These are phyloP conservation scores for Argyresthia goedartella DNA, from an alignment of 2,888 invertebrate species.

Conservation along the genomic window DNA sequence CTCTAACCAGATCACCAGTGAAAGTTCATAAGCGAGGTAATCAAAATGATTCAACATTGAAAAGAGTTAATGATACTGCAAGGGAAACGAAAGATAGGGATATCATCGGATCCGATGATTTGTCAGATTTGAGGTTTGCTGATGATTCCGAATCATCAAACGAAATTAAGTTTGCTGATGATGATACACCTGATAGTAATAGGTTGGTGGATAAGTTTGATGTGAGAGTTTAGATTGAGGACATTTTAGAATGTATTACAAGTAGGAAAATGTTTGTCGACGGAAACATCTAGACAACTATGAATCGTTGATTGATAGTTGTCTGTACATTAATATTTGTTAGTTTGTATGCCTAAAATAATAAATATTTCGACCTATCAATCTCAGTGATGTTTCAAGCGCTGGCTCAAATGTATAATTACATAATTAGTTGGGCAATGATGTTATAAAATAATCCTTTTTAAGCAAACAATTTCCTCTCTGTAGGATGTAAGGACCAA, in stretches of 20 bases:
- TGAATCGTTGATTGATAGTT: too few species aligned
- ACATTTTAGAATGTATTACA: not conserved
- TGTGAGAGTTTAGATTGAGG: constrained; percentile 33
- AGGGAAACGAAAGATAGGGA: constrained; percentile 75
- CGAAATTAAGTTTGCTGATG: constrained; percentile 53
- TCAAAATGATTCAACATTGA: constrained; percentile 51
- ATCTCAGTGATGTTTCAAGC: too few species aligned
- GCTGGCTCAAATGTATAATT: too few species aligned
- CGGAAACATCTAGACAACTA: too few species aligned
- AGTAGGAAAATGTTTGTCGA: too few species aligned
- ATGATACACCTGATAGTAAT: constrained; percentile 62
- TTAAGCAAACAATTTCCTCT: not conserved
- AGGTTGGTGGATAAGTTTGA: constrained; percentile 49
- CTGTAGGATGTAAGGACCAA: constrained; percentile 4
- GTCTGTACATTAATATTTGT: too few species aligned
- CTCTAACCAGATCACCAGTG: constrained; percentile 44
- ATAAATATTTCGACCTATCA: too few species aligned
- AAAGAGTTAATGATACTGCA: constrained; percentile 75
- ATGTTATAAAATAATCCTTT: too few species aligned
- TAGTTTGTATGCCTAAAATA: too few species aligned
- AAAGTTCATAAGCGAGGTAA: constrained; percentile 39
- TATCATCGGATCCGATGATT: constrained; percentile 66
- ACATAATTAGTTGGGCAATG: too few species aligned
- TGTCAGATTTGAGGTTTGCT: constrained; percentile 78
- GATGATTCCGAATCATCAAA: constrained; percentile 75